Evolutionary conservation across 1,140 invertebrate species (phyloP).

Genomic region (Neodiprion lecontei): DNA sequence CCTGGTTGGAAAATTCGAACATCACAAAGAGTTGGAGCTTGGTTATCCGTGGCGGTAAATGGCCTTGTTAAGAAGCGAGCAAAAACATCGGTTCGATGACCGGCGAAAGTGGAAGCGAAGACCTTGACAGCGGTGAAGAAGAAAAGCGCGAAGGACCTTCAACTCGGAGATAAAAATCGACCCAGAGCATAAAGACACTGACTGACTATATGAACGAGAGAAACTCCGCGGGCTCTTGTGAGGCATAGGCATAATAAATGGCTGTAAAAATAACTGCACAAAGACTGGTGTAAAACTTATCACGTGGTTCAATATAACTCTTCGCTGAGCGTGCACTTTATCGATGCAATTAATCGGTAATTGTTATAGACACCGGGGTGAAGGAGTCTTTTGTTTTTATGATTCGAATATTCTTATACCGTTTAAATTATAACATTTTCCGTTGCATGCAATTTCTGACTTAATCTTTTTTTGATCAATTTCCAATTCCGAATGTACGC

Average conservation of each 20-base stretch:
- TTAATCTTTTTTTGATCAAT: too few relatives aligned
- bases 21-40: too few relatives aligned
- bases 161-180: not conserved
- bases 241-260: not conserved
- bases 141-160: not conserved
- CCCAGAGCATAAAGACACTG: slow-evolving; percentile 7
- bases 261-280: not conserved
- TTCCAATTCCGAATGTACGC: too few relatives aligned
- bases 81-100: not conserved
- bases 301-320: not conserved
- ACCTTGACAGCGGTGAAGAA: not conserved
- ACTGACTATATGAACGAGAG: not conserved
- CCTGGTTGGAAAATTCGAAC: too few relatives aligned
- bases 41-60: too few relatives aligned
- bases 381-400: not conserved
- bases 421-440: too few relatives aligned
- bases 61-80: not conserved
- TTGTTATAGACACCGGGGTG: not conserved
- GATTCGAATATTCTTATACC: not conserved
- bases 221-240: not conserved
- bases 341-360: slow-evolving; percentile 5
- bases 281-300: not conserved
- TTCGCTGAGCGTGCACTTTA: not conserved
- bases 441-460: not conserved
- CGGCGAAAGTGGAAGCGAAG: not conserved